These are phyloP conservation scores for Macroglossus sobrinus DNA, from an alignment of 2,113 vertebrate genomes.

Conservation along the genomic window DNA sequence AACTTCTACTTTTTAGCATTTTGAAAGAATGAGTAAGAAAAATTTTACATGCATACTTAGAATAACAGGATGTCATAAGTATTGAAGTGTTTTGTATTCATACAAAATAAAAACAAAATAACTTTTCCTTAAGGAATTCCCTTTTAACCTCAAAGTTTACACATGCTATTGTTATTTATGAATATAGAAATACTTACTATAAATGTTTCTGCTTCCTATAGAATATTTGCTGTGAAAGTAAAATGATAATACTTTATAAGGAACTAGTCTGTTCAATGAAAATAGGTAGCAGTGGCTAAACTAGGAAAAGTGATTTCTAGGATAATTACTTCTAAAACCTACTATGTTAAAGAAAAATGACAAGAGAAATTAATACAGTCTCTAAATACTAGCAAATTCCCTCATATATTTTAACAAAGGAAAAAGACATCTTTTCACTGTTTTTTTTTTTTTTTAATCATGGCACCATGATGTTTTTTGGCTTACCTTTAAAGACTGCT, in stretches of 20 bases:
- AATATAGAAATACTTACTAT: constrained; percentile 8
- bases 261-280: constrained; percentile 15
- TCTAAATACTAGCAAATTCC: constrained; percentile 45
- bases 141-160: background rate
- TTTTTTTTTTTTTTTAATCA: constrained; percentile 16
- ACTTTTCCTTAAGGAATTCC: background rate
- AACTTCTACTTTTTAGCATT: constrained; percentile 23
- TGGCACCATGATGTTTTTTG: constrained; percentile 59
- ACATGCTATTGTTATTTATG: constrained; percentile 9
- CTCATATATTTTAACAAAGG: constrained; percentile 40
- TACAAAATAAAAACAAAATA: constrained; percentile 41
- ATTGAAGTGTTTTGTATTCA: constrained; percentile 6
- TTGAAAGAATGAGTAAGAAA: constrained; percentile 13
- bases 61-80: background rate
- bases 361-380: constrained; percentile 17
- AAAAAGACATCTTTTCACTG: constrained; percentile 47
- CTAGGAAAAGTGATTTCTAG: constrained; percentile 12
- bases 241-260: background rate
- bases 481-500: constrained; percentile 49
- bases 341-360: constrained; percentile 29
- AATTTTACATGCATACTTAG: background rate
- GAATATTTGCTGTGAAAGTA: background rate
- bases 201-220: background rate
- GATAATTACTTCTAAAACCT: constrained; percentile 29
- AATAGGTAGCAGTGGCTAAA: constrained; percentile 12